Evolutionary conservation across 2,113 vertebrate genomes (phyloP).

Genomic region (Ceyx melanurus): DNA sequence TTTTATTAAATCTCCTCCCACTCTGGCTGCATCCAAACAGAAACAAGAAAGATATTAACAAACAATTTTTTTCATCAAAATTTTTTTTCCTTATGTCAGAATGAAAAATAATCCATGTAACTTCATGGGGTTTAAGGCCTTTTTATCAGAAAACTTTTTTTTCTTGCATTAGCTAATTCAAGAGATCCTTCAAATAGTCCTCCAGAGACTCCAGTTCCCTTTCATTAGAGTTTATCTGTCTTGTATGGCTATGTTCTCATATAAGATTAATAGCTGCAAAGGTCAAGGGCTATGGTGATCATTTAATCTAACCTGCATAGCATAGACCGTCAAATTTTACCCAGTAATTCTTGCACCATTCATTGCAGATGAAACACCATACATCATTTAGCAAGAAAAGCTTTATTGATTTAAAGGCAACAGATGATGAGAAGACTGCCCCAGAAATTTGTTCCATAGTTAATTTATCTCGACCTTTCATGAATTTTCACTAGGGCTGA

Average conservation of each 20-base stretch:
- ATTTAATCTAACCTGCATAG: conserved; percentile 22
- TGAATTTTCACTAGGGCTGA: neutral
- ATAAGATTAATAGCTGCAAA: conserved; percentile 31
- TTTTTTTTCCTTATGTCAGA: neutral
- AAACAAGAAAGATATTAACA: neutral
- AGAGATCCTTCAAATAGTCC: conserved; percentile 31
- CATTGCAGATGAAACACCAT: neutral
- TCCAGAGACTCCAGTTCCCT: conserved; percentile 22
- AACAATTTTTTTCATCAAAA: neutral
- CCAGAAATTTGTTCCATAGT: neutral
- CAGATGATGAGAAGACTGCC: neutral
- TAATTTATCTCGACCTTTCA: neutral
- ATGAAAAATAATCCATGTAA: conserved; percentile 15
- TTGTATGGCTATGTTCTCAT: conserved; percentile 28
- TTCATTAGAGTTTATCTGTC: conserved; percentile 43
- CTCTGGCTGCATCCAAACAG: neutral
- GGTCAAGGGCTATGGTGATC: conserved; percentile 6
- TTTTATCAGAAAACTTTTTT: conserved; percentile 12
- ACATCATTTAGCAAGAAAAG: neutral
- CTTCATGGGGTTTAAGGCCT: neutral
- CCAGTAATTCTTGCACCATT: conserved; percentile 9
- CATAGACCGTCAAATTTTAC: conserved; percentile 11
- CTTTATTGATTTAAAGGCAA: conserved; percentile 14
- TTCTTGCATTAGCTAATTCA: conserved; percentile 43
- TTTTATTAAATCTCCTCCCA: neutral